phyloP scores from a whole-genome alignment of 2,113 vertebrate species.

The Melierax canorus region DNA sequence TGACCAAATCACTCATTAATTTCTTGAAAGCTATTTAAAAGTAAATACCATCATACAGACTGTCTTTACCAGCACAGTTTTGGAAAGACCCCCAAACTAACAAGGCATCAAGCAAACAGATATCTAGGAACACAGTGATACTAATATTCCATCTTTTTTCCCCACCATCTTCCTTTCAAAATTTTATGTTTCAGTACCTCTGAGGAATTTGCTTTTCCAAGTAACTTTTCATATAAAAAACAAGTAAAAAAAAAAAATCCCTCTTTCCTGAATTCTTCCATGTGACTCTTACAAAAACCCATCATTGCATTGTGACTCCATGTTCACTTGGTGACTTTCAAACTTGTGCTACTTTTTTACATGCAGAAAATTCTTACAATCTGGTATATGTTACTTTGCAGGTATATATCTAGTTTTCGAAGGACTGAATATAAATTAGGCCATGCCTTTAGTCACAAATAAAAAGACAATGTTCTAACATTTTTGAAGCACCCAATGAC shows the following conservation, averaged over 20 bases:
- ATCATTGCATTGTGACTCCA: neutral
- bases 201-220: neutral
- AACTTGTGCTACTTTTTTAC: neutral
- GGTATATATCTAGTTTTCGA: neutral
- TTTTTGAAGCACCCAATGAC: neutral
- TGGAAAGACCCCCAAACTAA: neutral
- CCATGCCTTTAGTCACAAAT: neutral
- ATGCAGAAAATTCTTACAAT: neutral
- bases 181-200: neutral
- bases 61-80: neutral
- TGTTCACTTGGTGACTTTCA: neutral
- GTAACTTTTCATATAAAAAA: neutral
- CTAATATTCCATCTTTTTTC: neutral
- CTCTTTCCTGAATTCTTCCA: neutral
- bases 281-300: neutral
- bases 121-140: neutral
- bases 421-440: neutral
- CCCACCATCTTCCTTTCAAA: neutral
- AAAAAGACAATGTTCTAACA: neutral
- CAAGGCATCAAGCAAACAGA: neutral
- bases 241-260: neutral
- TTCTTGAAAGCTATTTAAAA: neutral
- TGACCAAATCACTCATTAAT: neutral
- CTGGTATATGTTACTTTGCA: neutral
- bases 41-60: neutral